Evolutionary conservation across 2,797 vertebrate genomes (phyloP).

Genomic region (Cyprinella venusta): DNA sequence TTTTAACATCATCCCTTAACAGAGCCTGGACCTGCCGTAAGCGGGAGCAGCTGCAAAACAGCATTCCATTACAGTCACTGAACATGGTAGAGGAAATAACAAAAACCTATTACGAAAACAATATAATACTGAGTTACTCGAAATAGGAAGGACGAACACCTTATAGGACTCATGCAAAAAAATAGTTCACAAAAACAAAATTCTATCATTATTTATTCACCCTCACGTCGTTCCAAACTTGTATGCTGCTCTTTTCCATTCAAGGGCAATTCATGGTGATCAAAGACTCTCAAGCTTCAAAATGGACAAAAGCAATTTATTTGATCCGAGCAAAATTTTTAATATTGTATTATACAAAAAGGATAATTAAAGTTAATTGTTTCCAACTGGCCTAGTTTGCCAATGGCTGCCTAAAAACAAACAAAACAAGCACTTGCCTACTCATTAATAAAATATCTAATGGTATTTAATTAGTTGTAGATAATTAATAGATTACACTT

Average conservation of each 20-base stretch:
- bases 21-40: conserved; percentile 90
- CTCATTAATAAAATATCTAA: not conserved
- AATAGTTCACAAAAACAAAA: not conserved
- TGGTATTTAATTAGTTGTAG: not conserved
- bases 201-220: not conserved
- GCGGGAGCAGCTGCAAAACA: conserved; percentile 84
- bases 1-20: conserved; percentile 80
- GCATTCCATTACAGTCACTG: conserved; percentile 15
- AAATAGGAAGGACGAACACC: not conserved
- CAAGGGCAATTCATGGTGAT: not conserved
- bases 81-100: conserved; percentile 5
- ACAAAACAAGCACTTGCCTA: not conserved
- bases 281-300: not conserved
- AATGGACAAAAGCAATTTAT: not conserved
- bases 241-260: not conserved
- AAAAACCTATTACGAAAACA: not conserved
- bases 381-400: not conserved
- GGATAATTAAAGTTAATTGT: too few relatives aligned
- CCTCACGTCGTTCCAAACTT: not conserved
- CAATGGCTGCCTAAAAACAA: not conserved
- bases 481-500: not conserved
- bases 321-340: not conserved
- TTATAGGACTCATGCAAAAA: not conserved
- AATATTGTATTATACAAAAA: too few relatives aligned
- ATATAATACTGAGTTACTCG: not conserved